phyloP scores from a whole-genome alignment of 2,888 invertebrate species.

The Therioaphis trifolii region DNA sequence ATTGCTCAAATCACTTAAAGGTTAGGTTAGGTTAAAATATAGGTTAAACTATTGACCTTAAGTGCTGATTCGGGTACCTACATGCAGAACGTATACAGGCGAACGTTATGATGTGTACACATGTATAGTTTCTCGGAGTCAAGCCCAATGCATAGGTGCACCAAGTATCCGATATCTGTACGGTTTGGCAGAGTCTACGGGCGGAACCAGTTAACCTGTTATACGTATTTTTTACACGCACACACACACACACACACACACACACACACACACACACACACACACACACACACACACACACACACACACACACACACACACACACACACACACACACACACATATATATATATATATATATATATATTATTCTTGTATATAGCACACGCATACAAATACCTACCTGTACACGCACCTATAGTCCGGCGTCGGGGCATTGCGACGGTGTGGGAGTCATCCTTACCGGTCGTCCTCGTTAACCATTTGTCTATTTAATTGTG shows the following conservation, averaged over 20 bases:
- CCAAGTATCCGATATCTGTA: no score
- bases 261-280: background rate
- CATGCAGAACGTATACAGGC: no score
- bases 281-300: background rate
- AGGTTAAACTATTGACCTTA: no score
- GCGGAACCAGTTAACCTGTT: background rate
- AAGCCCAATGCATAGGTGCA: no score
- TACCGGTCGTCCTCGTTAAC: background rate
- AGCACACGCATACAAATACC: background rate
- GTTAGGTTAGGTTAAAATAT: no score
- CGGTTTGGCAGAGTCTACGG: background rate
- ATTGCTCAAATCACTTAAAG: no score
- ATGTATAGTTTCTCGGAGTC: no score
- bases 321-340: background rate
- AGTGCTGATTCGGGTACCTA: no score
- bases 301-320: background rate
- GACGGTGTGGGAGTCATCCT: slow-evolving; percentile 2
- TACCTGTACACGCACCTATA: background rate
- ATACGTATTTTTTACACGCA: background rate
- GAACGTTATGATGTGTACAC: no score
- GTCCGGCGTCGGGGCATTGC: background rate
- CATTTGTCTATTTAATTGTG: slow-evolving; percentile 4
- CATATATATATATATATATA: background rate
- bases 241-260: background rate
- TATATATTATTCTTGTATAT: background rate